These are phyloP conservation scores for Sebastes goodei DNA, from an alignment of 2,797 vertebrate species.

Conservation along the genomic window DNA sequence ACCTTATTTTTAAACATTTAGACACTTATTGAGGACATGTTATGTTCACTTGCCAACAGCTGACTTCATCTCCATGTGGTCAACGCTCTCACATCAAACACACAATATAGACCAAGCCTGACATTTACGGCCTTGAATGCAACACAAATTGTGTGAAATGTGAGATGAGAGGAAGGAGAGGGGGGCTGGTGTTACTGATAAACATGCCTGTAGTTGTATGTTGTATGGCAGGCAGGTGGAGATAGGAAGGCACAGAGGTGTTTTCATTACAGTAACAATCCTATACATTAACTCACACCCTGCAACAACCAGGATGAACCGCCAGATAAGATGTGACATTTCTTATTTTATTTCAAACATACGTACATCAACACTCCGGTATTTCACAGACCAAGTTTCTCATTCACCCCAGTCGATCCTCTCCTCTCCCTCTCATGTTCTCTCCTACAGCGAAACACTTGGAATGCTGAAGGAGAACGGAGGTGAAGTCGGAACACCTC, in stretches of 20 bases:
- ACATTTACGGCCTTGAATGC: neutral
- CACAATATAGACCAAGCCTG: neutral
- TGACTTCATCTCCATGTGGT: neutral
- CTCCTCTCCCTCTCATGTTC: neutral
- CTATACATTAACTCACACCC: neutral
- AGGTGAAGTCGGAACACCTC: constrained; percentile 10
- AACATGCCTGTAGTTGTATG: neutral
- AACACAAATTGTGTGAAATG: neutral
- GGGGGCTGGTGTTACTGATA: neutral
- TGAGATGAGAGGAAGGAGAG: neutral
- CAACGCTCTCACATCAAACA: neutral
- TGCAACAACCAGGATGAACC: neutral
- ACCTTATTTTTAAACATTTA: too few relatives aligned
- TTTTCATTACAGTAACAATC: neutral
- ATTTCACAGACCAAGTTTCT: neutral
- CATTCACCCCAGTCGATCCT: neutral
- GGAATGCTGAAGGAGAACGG: neutral
- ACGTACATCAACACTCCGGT: neutral
- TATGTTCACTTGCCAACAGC: neutral
- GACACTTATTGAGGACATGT: neutral
- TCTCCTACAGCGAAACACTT: neutral
- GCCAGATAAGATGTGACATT: neutral
- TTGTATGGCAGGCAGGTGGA: neutral
- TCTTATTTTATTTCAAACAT: neutral
- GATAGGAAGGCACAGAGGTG: neutral